Conservation (phyloP, 1,140 invertebrate species). For the Trichoplusia ni region DNA sequence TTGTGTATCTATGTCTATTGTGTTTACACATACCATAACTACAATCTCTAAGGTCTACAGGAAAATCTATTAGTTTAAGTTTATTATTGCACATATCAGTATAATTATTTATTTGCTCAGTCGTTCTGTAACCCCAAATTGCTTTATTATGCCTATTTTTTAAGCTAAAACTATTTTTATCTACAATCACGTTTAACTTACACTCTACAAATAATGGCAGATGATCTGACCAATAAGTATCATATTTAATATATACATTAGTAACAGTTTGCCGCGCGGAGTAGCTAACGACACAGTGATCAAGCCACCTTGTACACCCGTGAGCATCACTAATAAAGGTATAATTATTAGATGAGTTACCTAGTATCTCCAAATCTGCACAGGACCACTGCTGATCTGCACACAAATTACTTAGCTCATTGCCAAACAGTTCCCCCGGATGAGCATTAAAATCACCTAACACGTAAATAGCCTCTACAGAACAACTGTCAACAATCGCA, state of each 20-base stretch:
- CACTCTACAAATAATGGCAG: neutral
- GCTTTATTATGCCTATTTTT: neutral
- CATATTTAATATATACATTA: neutral
- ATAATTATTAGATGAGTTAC: neutral
- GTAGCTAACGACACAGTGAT: slow-evolving; percentile 19
- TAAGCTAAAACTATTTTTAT: neutral
- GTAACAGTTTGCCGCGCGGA: slow-evolving; percentile 11
- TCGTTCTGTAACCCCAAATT: slow-evolving; percentile 25
- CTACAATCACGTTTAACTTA: neutral
- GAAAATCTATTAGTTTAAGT: slow-evolving; percentile 23
- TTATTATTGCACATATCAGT: slow-evolving; percentile 16
- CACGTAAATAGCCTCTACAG: neutral
- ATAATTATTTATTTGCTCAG: slow-evolving; percentile 18
- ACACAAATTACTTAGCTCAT: neutral
- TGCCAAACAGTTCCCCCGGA: neutral
- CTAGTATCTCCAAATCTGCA: slow-evolving; percentile 18
- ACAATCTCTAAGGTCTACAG: slow-evolving; percentile 16
- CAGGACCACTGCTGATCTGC: neutral
- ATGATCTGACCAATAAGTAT: slow-evolving; percentile 22
- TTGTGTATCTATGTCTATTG: neutral
- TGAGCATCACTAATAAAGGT: slow-evolving; percentile 24
- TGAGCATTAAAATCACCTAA: slow-evolving; percentile 5
- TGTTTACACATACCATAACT: slow-evolving; percentile 13
- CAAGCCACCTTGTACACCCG: slow-evolving; percentile 23
- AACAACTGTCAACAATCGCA: neutral